Evolutionary conservation across 2,113 vertebrate genomes (phyloP).

Genomic region (Pyrgilauda ruficollis): DNA sequence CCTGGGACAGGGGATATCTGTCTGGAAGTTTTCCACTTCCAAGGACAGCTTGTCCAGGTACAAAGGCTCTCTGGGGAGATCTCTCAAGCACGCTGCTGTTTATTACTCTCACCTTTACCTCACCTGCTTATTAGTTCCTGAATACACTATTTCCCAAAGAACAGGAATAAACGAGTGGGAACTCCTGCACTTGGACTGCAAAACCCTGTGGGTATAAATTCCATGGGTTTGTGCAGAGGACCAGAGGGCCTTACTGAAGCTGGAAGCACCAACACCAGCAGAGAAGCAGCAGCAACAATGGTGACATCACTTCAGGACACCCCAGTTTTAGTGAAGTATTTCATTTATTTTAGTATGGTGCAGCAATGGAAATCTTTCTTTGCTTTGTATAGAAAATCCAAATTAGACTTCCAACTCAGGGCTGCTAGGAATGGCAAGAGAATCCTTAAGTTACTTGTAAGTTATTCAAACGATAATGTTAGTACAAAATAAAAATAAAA

Average conservation of each 20-base stretch:
- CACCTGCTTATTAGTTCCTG: not conserved
- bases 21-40: not conserved
- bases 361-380: not conserved
- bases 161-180: not conserved
- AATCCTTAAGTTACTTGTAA: not conserved
- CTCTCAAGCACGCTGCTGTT: not conserved
- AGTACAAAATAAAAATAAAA: not conserved
- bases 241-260: not conserved
- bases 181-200: not conserved
- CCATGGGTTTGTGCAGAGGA: not conserved
- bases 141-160: not conserved
- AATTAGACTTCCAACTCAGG: not conserved
- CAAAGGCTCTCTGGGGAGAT: not conserved
- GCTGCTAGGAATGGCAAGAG: not conserved
- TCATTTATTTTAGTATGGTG: not conserved
- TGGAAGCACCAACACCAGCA: not conserved
- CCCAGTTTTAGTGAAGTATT: not conserved
- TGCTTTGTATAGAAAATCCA: not conserved
- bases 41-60: not conserved
- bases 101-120: not conserved
- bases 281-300: fast-evolving
- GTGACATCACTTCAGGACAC: not conserved
- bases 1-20: not conserved
- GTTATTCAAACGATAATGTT: not conserved
- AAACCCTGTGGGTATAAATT: not conserved